Evolutionary conservation across 2,113 vertebrate species (phyloP).

Genomic region (Upupa epops): DNA sequence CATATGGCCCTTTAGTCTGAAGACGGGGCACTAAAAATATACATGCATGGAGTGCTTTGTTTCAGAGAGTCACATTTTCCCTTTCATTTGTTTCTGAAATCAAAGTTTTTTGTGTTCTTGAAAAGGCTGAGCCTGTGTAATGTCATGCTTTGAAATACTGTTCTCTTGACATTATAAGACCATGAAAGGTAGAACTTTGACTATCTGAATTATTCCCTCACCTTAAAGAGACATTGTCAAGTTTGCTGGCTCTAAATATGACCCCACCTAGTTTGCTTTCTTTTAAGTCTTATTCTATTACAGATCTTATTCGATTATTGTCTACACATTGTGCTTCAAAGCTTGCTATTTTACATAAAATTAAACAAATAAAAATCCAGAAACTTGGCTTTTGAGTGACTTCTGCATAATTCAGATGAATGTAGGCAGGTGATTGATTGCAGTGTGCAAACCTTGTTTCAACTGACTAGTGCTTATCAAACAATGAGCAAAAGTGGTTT

Average conservation of each 20-base stretch:
- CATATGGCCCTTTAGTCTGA: not conserved
- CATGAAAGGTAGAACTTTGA: constrained; percentile 28
- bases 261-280: constrained; percentile 20
- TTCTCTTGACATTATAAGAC: constrained; percentile 50
- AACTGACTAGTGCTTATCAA: not conserved
- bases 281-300: not conserved
- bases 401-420: not conserved
- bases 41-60: not conserved
- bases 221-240: constrained; percentile 34
- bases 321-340: not conserved
- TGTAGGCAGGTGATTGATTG: not conserved
- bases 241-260: constrained; percentile 17
- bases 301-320: not conserved
- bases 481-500: not conserved
- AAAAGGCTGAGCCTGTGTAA: constrained; percentile 32
- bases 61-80: constrained; percentile 1
- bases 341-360: not conserved
- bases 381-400: not conserved
- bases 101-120: constrained; percentile 51
- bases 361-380: not conserved
- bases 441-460: not conserved
- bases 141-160: constrained; percentile 48
- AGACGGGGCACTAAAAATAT: constrained; percentile 29
- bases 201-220: constrained; percentile 24
- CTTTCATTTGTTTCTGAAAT: constrained; percentile 59